phyloP scores from a whole-genome alignment of 2,113 vertebrate genomes.

The Larimichthys crocea region DNA sequence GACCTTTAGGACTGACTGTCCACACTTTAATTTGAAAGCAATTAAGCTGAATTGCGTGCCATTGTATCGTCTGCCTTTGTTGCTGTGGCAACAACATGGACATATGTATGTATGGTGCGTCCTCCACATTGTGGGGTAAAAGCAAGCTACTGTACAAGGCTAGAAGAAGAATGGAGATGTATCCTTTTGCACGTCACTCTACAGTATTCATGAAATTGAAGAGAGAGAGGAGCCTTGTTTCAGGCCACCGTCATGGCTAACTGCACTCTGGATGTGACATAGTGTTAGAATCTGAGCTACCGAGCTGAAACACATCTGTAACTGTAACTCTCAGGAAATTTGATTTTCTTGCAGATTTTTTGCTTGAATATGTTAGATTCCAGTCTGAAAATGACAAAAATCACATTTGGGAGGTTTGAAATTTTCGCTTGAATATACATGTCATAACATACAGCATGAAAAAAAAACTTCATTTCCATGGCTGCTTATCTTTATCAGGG shows the following conservation, averaged over 20 bases:
- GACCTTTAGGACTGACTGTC: slow-evolving; percentile 55
- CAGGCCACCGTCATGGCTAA: background rate
- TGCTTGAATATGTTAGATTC: background rate
- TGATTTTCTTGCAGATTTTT: background rate
- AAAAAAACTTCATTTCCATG: too few relatives aligned
- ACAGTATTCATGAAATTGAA: background rate
- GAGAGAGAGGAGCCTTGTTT: slow-evolving; percentile 2
- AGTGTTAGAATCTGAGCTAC: background rate
- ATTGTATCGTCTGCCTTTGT: slow-evolving; percentile 18
- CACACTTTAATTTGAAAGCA: slow-evolving; percentile 49
- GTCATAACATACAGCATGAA: too few relatives aligned
- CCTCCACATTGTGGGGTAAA: background rate
- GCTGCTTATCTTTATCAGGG: too few relatives aligned
- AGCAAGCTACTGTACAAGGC: background rate
- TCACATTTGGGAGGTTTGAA: background rate
- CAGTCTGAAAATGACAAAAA: background rate
- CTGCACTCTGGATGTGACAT: background rate
- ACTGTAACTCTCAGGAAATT: background rate
- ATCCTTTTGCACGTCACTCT: background rate
- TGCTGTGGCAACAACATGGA: slow-evolving; percentile 27
- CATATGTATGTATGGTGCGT: background rate
- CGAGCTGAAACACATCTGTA: background rate
- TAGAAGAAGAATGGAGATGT: background rate
- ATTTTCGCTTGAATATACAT: too few relatives aligned
- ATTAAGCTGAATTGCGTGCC: slow-evolving; percentile 41